Base-by-base conservation (phyloP, 92 coral and sea anemone species). In the Paramuricea clavata region DNA sequence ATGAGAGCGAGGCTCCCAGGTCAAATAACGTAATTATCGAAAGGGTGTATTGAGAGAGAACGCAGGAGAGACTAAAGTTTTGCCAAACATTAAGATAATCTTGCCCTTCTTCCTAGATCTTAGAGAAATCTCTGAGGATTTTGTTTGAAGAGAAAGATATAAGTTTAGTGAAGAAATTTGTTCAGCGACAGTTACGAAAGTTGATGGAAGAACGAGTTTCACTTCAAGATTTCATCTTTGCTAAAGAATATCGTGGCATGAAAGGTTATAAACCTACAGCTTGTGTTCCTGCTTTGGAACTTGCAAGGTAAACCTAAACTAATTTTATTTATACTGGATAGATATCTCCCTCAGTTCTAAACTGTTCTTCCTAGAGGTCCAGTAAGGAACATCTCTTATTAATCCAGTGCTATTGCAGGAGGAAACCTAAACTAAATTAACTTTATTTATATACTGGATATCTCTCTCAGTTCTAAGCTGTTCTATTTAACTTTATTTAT, bases 211-310 rank as follows among this genome's bases (percentile, higher is more conserved):
- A 92, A 62, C 89, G 98, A 1, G 91, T 85, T 0, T 92, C 98
- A 19, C 85, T 95, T 30, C 95, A 88, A 79, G 98, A 95, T 89
- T 87, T 95, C 65, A 95, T 93, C 22, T 95, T 95, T 75, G 98
- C 98, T 30, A 95, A 95, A 87, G 98, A 95, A 80, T 95, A 95
- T 84, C 92, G 98, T 69, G 98, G 98, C 7, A 94, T 95, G 95
- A 81, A 86, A 41, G 91, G 90, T 15, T 95, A 95, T 88, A 95
- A 95, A 71, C 98, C 98, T 10, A 94, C 92, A n/a, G 98, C 98
- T 39, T 95, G 98, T 62, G 98, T 95, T 11, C 98, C 98, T 3
- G 98, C 98, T 16, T 89, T 95, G 73, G 98, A 91, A 85, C 92
- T 95, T 25, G 83, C 98, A 42, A 91, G 98, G 98, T 95, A 25